Conservation (phyloP, 2,113 vertebrate genomes). For the Dromas ardeola region DNA sequence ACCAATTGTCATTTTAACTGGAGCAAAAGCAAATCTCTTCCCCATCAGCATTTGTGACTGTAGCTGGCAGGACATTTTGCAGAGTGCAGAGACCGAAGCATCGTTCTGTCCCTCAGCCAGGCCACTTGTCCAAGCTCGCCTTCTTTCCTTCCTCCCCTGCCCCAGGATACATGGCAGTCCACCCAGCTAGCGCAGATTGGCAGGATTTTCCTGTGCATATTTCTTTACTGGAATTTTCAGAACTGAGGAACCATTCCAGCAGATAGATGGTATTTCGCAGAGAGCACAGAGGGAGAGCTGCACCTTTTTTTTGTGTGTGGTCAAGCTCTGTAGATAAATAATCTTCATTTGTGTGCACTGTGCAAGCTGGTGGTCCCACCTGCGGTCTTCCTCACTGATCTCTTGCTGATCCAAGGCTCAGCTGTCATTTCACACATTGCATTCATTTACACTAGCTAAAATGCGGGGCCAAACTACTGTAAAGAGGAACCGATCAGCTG, state of each 20-base stretch:
- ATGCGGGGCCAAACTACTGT: neutral
- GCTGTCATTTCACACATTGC: neutral
- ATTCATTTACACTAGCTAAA: neutral
- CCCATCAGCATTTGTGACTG: neutral
- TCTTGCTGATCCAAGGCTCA: neutral
- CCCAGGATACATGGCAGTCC: constrained; percentile 37
- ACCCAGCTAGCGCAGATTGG: neutral
- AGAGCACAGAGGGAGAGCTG: neutral
- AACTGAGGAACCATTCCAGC: neutral
- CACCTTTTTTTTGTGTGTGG: neutral
- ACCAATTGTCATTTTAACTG: neutral
- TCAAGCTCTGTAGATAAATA: neutral
- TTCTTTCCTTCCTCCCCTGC: constrained; percentile 42
- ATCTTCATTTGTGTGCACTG: neutral
- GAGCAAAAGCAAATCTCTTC: neutral
- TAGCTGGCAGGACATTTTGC: constrained; percentile 21
- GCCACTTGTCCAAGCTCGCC: neutral
- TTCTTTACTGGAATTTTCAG: neutral
- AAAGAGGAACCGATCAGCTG: neutral
- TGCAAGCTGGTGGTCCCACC: neutral
- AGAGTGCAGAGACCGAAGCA: neutral
- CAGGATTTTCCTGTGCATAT: neutral
- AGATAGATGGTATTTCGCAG: neutral
- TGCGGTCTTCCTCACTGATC: neutral
- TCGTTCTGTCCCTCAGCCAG: constrained; percentile 12